These are phyloP conservation scores for Oncopeltus fasciatus DNA, from an alignment of 1,140 invertebrate species.

Conservation along the genomic window DNA sequence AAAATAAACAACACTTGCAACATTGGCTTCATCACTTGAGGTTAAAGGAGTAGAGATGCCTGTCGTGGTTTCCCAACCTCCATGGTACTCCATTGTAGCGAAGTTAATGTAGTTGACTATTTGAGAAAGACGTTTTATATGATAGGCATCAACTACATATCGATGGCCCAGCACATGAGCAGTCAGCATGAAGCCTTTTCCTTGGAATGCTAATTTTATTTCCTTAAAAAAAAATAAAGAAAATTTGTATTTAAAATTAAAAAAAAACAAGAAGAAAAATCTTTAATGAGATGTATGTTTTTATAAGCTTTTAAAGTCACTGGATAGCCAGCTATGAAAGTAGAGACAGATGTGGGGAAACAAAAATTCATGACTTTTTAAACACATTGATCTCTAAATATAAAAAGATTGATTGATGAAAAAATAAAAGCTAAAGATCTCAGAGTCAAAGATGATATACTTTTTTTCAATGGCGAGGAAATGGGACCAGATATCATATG, in stretches of 20 bases:
- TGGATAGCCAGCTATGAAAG: too few species aligned
- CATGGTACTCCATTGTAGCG: constrained; percentile 85
- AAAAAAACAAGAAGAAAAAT: background rate
- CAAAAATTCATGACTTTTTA: too few species aligned
- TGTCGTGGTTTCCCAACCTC: constrained; percentile 59
- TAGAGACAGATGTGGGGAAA: too few species aligned
- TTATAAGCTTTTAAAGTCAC: too few species aligned
- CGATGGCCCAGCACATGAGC: constrained; percentile 60
- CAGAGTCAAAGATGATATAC: too few species aligned
- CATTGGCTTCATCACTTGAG: background rate
- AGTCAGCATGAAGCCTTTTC: constrained; percentile 50
- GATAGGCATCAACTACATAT: constrained; percentile 55
- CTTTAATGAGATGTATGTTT: too few species aligned
- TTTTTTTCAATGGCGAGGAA: too few species aligned
- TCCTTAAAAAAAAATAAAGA: constrained; percentile 33
- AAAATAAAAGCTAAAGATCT: too few species aligned
- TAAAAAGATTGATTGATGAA: too few species aligned
- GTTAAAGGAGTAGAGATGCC: constrained; percentile 48
- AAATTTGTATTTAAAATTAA: background rate
- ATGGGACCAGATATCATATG: too few species aligned
- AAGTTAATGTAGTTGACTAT: constrained; percentile 72
- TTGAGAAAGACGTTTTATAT: constrained; percentile 51
- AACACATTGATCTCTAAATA: too few species aligned
- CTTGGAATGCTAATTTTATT: constrained; percentile 48
- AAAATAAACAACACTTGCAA: too few species aligned